phyloP scores from a whole-genome alignment of 1,140 invertebrate species.

The Octopus bimaculoides region DNA sequence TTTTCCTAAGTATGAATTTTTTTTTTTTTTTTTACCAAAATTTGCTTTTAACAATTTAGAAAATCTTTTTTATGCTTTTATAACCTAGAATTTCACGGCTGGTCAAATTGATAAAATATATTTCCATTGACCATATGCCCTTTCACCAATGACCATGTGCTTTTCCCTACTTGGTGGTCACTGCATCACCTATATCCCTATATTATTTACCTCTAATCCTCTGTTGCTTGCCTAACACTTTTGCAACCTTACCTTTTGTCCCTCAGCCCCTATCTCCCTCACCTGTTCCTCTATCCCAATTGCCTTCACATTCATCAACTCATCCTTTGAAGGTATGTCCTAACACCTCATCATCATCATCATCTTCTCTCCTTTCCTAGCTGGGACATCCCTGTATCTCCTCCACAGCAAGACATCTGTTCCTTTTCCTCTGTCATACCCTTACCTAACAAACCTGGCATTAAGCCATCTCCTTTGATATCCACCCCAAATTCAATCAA shows the following conservation, averaged over 20 bases:
- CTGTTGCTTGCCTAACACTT: neutral
- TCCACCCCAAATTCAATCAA: too few relatives aligned
- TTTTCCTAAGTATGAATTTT: neutral
- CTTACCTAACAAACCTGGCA: too few relatives aligned
- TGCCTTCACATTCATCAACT: neutral
- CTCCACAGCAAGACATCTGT: neutral
- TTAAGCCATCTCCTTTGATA: too few relatives aligned
- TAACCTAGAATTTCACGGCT: too few relatives aligned
- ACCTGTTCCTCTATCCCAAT: neutral
- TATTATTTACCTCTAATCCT: neutral
- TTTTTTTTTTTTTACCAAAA: neutral
- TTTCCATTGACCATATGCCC: too few relatives aligned
- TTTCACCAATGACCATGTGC: too few relatives aligned
- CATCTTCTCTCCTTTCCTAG: neutral
- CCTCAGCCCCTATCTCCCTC: neutral
- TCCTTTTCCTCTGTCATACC: neutral
- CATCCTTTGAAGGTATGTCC: neutral
- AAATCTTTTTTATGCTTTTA: too few relatives aligned
- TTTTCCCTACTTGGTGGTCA: too few relatives aligned
- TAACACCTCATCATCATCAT: neutral
- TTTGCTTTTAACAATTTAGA: too few relatives aligned
- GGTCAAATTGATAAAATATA: too few relatives aligned
- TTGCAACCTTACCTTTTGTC: neutral
- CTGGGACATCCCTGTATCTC: neutral
- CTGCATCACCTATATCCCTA: neutral